These are phyloP conservation scores for Autographa pulchrina DNA, from an alignment of 2,888 invertebrate species.

Conservation along the genomic window DNA sequence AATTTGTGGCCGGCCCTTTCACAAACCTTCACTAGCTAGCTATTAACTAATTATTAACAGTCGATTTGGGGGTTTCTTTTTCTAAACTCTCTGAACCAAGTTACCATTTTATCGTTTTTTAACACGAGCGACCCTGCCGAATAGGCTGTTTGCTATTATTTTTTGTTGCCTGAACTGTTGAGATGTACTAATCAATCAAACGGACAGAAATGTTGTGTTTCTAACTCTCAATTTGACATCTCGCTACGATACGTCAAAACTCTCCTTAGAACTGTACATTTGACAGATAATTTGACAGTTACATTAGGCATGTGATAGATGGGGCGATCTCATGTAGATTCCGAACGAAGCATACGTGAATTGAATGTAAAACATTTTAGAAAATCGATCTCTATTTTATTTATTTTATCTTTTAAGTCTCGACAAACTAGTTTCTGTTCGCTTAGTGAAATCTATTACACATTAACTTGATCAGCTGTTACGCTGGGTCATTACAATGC, in stretches of 20 bases:
- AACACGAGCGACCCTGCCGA: not conserved
- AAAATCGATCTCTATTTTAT: constrained; percentile 1
- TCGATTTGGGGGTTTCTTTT: not conserved
- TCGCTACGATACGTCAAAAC: not conserved
- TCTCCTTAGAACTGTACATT: not conserved
- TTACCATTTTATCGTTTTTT: not conserved
- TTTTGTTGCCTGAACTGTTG: not conserved
- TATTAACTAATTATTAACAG: constrained; percentile 44
- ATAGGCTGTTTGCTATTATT: not conserved
- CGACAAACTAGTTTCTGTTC: constrained; percentile 14
- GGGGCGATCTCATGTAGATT: not conserved
- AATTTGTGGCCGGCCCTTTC: constrained; percentile 57
- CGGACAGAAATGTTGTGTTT: not conserved
- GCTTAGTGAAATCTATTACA: constrained; percentile 41
- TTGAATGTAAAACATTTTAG: not conserved
- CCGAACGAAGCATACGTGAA: not conserved
- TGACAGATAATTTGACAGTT: not conserved
- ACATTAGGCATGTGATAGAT: not conserved
- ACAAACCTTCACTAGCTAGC: constrained; percentile 44
- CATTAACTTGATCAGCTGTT: constrained; percentile 46
- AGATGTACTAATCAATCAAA: constrained; percentile 2
- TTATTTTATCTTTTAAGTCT: not conserved
- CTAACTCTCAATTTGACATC: not conserved
- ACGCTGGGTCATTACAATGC: constrained; percentile 49
- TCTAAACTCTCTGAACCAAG: not conserved